Evolutionary conservation across 2,113 vertebrate genomes (phyloP).

Genomic region (Lontra canadensis): DNA sequence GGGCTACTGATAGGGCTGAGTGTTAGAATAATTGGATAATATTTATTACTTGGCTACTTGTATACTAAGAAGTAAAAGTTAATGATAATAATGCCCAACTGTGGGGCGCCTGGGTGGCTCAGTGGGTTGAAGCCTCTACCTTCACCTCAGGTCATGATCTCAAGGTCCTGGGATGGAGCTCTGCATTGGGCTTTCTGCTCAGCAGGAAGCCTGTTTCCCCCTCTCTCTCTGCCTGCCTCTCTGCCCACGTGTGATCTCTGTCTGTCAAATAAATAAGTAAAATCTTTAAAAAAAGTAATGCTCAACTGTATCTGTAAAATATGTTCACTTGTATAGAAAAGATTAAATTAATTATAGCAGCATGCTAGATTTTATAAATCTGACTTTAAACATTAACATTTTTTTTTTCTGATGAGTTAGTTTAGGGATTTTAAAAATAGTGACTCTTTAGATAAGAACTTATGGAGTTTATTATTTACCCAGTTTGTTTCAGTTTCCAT

Average conservation of each 20-base stretch:
- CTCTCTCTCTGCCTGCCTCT: too few species aligned
- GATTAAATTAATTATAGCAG: neutral
- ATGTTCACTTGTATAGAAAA: neutral
- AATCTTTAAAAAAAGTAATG: neutral
- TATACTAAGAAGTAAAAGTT: neutral
- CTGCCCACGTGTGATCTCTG: too few species aligned
- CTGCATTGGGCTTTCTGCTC: too few species aligned
- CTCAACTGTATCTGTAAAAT: neutral
- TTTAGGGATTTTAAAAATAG: neutral
- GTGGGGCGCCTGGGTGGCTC: neutral
- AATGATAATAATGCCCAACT: neutral
- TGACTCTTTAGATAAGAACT: neutral
- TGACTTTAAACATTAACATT: neutral
- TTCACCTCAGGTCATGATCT: too few species aligned
- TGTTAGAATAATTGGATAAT: neutral
- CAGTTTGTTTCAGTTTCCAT: neutral
- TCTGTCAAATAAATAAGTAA: too few species aligned
- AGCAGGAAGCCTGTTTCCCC: too few species aligned
- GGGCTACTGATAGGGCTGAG: accelerated
- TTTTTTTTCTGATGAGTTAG: neutral
- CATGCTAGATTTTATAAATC: neutral
- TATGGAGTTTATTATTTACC: neutral
- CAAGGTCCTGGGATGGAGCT: too few species aligned
- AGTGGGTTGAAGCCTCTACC: too few species aligned
- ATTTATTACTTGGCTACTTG: neutral